These are phyloP conservation scores for Phoxinus dragarum DNA, from an alignment of 2,797 vertebrate genomes.

Conservation along the genomic window DNA sequence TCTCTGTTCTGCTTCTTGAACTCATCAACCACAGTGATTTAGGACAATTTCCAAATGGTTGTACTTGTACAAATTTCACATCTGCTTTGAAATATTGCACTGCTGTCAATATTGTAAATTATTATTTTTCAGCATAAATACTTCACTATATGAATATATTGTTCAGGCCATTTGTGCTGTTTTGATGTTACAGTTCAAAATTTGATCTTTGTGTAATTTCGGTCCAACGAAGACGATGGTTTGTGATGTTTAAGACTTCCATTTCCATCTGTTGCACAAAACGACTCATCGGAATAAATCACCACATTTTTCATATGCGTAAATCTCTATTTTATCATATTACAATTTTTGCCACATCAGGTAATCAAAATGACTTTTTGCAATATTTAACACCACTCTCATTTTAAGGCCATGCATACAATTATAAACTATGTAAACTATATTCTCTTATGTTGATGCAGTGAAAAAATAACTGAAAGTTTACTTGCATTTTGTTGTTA, in stretches of 20 bases:
- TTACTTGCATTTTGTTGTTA: background rate
- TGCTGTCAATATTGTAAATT: slow-evolving; percentile 31
- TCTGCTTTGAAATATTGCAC: slow-evolving; percentile 10
- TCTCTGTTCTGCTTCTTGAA: slow-evolving; percentile 29
- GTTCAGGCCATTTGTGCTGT: background rate
- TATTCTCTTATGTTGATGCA: background rate
- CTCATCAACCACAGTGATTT: slow-evolving; percentile 1
- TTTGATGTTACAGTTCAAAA: background rate
- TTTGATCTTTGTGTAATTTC: background rate
- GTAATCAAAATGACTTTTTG: background rate
- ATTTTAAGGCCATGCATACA: background rate
- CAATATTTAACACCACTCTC: background rate
- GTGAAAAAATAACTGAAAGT: background rate
- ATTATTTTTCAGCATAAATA: slow-evolving; percentile 23
- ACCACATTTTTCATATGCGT: background rate
- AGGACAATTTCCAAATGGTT: background rate
- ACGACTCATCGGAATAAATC: background rate
- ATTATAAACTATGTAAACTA: background rate
- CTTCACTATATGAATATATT: background rate
- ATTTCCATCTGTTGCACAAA: background rate
- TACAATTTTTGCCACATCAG: background rate
- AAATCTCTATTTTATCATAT: background rate
- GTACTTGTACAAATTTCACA: slow-evolving; percentile 7
- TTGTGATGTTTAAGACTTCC: background rate
- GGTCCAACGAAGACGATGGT: background rate